Conservation (phyloP, 2,797 vertebrate genomes). For the Eulemur albifrons region DNA sequence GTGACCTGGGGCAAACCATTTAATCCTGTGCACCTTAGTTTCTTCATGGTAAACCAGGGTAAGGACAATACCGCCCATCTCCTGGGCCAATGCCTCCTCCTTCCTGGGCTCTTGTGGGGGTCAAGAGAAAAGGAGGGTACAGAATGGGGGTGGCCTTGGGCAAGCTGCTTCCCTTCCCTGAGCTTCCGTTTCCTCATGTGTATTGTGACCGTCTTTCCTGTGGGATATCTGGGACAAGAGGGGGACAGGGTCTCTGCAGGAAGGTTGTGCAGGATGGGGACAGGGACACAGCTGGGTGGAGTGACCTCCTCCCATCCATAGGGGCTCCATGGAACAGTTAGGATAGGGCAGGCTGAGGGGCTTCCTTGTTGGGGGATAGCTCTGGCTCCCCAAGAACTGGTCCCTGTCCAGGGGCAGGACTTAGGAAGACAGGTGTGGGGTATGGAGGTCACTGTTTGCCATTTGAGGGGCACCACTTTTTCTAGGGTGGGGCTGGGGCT, state of each 20-base stretch:
- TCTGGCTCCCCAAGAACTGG: not conserved
- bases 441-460: not conserved
- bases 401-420: not conserved
- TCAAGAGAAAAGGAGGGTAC: not conserved
- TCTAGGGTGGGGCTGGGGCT: not conserved
- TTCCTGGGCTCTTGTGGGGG: not conserved
- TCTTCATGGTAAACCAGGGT: not conserved
- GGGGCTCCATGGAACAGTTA: not conserved
- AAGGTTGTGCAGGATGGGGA: not conserved
- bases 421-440: not conserved
- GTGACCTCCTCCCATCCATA: not conserved
- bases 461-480: not conserved
- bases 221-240: not conserved
- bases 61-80: not conserved
- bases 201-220: not conserved
- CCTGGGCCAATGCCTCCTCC: too few relatives aligned
- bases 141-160: not conserved
- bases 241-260: not conserved
- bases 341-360: not conserved
- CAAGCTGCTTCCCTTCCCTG: not conserved
- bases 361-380: not conserved
- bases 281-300: not conserved
- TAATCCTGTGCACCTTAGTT: not conserved
- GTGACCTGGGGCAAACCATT: not conserved
- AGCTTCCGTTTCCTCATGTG: not conserved